Percentiles rank a stretch among this genome's conserved stretches.
phyloP scores from a whole-genome alignment of 2,888 invertebrate genomes.

The Drosophila infuscata region DNA sequence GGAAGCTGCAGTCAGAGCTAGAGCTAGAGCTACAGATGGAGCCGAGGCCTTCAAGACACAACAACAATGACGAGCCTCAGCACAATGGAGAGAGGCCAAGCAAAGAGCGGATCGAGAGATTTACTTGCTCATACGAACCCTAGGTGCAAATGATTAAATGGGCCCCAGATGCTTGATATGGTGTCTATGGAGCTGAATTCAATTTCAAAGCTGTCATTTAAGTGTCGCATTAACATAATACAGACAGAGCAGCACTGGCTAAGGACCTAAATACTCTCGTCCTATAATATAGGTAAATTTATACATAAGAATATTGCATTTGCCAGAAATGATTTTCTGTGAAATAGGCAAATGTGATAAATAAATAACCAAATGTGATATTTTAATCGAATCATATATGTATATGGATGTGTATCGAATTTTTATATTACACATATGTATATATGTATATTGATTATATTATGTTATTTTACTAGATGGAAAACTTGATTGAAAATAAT shows the following conservation, averaged over 20 bases:
- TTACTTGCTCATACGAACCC: conserved; percentile 52
- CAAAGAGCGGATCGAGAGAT: conserved; percentile 1
- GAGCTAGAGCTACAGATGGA: neutral
- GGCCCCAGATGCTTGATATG: conserved; percentile 6
- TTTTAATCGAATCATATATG: neutral
- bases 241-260: conserved; percentile 1
- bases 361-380: neutral
- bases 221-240: conserved; percentile 52
- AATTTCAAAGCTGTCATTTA: conserved; percentile 57
- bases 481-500: neutral
- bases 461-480: neutral
- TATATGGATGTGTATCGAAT: neutral
- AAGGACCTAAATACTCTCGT: conserved; percentile 12
- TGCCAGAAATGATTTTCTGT: neutral
- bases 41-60: neutral
- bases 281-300: neutral
- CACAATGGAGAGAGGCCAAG: conserved; percentile 27
- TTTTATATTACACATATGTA: neutral
- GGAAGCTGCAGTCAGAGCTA: conserved; percentile 4
- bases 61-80: neutral
- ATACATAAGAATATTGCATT: neutral
- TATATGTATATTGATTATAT: neutral
- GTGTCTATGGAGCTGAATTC: conserved; percentile 35
- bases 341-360: neutral
- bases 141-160: conserved; percentile 60